Base-by-base conservation (phyloP, 2,888 invertebrate species). In the Erpobdella octoculata region DNA sequence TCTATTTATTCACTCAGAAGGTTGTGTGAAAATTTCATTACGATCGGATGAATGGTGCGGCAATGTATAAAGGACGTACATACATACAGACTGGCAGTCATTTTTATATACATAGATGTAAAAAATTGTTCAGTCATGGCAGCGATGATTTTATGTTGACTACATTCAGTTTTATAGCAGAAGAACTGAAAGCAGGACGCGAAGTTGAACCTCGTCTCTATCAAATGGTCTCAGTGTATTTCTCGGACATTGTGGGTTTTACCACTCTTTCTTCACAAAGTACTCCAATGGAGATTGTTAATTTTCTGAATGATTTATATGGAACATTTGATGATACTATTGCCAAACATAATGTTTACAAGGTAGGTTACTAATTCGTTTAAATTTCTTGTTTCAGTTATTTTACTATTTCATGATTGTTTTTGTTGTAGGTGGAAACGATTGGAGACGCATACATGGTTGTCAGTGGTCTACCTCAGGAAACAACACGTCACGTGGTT, bases 401-500 rank as follows among this genome's bases (percentile, higher is more conserved):
- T n/a, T n/a, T n/a, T n/a, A n/a, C n/a, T n/a, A n/a, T n/a, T n/a
- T n/a, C n/a, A n/a, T n/a, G n/a, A n/a, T n/a, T n/a, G n/a, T n/a
- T n/a, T n/a, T n/a, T n/a, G n/a, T n/a, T n/a, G n/a, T 12, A 74
- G 74, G 74, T 74, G 35, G 75, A 76, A 62, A 76, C 76, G 12
- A 75, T 76, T 15, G 75, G 76, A 18, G 76, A 76, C 31, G 74
- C 76, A 15, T 76, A 76, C 72, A 76, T 76, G 73, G 74, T 76
- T 25, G 73, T 74, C 28, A 75, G 76, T 70, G 76, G 76, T 15
- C 48, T 74, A 48, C 85, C 93, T 12, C 93, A 93, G 82, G 68
- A 21, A 8, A 68, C 68, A 31, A n/a, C 8, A 28, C 25, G 73
- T 21, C 78, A 78, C 66, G 77, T 75, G 9, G 73, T 72, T 12